Percentiles rank a stretch among this genome's conserved stretches.
Evolutionary conservation across 1,140 invertebrate species (phyloP).

Genomic region (Lineus longissimus): DNA sequence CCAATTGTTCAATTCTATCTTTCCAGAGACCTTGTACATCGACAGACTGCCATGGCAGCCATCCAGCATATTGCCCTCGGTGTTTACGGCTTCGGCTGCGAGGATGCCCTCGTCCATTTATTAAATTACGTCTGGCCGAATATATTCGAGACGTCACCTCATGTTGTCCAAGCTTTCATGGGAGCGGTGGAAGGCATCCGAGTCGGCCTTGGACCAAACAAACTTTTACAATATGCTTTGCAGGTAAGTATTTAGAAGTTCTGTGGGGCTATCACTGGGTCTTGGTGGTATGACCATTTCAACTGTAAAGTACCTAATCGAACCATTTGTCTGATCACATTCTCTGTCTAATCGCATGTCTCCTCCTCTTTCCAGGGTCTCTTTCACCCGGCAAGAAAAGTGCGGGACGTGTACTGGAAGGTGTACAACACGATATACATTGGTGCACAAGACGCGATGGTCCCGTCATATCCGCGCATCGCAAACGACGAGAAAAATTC

Average conservation of each 20-base stretch:
- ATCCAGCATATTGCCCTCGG: constrained; percentile 99
- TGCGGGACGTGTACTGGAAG: constrained; percentile 99
- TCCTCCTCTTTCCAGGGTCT: constrained; percentile 72
- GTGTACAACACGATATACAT: constrained; percentile 97
- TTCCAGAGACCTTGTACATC: constrained; percentile 91
- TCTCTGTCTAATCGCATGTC: too few relatives aligned
- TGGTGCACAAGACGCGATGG: constrained; percentile 95
- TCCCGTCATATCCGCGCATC: constrained; percentile 95
- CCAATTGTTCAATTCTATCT: constrained; percentile 26
- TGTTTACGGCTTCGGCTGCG: constrained; percentile 98
- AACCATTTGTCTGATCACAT: background rate
- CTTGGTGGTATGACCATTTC: background rate
- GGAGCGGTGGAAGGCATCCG: constrained; percentile 95
- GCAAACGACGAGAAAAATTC: constrained; percentile 93
- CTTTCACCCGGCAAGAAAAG: constrained; percentile 98
- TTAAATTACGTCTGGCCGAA: constrained; percentile 99
- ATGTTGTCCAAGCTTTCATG: constrained; percentile 99
- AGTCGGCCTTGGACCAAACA: constrained; percentile 92
- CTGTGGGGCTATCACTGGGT: background rate
- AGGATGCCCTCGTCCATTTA: constrained; percentile 94
- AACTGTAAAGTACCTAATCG: background rate
- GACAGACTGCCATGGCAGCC: constrained; percentile 97
- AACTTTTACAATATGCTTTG: constrained; percentile 91
- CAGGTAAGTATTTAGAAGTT: constrained; percentile 63
- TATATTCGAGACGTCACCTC: constrained; percentile 98